Conservation (phyloP, 2,797 vertebrate genomes). For the Oceanodroma leucorhoa region DNA sequence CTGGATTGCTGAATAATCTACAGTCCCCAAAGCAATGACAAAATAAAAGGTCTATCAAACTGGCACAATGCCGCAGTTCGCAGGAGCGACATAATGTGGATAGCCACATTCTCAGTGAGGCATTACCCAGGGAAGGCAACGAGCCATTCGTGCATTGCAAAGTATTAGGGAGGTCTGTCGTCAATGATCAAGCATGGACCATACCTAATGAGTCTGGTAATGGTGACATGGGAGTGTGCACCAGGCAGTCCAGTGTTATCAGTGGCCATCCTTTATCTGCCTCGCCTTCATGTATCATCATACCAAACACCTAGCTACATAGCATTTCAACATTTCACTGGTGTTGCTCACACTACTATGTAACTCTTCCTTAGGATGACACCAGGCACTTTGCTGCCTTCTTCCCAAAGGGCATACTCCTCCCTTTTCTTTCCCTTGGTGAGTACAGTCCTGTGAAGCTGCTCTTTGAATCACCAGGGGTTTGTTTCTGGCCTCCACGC, state of each 20-base stretch:
- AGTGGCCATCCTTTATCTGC: constrained; percentile 14
- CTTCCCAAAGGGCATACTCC: neutral
- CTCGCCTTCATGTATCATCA: constrained; percentile 7
- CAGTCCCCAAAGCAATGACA: neutral
- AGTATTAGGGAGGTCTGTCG: neutral
- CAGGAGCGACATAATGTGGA: neutral
- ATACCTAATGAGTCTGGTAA: neutral
- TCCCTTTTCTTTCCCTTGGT: neutral
- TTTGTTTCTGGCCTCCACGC: neutral
- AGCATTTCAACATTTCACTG: constrained; percentile 3
- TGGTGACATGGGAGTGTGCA: neutral
- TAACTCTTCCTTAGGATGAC: neutral
- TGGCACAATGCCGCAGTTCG: neutral
- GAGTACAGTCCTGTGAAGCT: neutral
- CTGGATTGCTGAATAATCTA: neutral
- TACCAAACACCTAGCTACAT: neutral
- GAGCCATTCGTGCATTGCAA: neutral
- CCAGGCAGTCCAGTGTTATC: neutral
- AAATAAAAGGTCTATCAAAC: neutral
- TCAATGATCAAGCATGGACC: neutral
- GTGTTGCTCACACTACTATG: neutral
- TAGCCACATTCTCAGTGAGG: neutral
- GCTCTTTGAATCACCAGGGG: neutral
- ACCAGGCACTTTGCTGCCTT: neutral
- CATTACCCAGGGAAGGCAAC: neutral